Conservation (phyloP, 2,888 invertebrate species). For the Neoaliturus tenellus region DNA sequence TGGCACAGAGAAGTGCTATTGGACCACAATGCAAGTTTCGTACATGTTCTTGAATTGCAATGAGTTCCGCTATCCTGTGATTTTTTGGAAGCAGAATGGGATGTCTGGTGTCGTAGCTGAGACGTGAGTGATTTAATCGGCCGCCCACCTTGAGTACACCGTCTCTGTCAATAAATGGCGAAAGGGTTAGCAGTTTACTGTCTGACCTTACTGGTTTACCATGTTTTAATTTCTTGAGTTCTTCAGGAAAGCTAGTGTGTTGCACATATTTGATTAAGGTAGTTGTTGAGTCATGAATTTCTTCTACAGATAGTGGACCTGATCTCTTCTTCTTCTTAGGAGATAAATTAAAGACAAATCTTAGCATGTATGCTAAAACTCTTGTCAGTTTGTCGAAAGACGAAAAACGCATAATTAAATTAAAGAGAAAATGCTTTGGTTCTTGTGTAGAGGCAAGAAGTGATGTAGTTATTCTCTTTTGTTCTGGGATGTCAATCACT, state of each 20-base stretch:
- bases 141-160: constrained; percentile 44
- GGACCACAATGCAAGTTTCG: constrained; percentile 42
- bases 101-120: constrained; percentile 14
- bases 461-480: not conserved
- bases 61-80: not conserved
- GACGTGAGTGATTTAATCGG: not conserved
- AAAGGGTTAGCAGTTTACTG: constrained; percentile 11
- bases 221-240: not conserved
- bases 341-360: not conserved
- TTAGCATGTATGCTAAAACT: not conserved
- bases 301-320: constrained; percentile 4
- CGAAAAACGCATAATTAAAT: not conserved
- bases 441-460: not conserved
- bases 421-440: not conserved
- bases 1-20: constrained; percentile 5
- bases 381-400: not conserved
- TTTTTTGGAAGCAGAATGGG: constrained; percentile 43
- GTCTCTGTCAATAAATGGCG: constrained; percentile 40
- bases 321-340: not conserved
- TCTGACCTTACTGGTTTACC: not conserved
- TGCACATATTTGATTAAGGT: not conserved
- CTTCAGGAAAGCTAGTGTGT: not conserved
- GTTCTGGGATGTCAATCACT: not conserved
- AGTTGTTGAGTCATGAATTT: not conserved
- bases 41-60: not conserved